A percentile compares a stretch with the other conserved stretches of the same genome.
These are phyloP conservation scores for Empis stercorea DNA, from an alignment of 2,888 invertebrate species.

Conservation along the genomic window DNA sequence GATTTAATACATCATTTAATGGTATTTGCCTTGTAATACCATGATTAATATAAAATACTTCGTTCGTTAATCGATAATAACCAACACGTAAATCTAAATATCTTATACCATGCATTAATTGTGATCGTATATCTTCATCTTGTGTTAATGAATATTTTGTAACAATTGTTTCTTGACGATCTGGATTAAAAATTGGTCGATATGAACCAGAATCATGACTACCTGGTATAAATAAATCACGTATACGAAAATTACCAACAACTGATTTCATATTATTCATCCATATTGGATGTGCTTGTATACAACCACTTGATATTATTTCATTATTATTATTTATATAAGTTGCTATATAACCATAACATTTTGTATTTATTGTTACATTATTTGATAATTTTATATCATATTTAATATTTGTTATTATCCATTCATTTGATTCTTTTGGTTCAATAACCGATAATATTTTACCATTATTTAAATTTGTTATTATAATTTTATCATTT, in stretches of 20 bases:
- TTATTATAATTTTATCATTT: slow-evolving; percentile 28
- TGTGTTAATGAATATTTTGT: slow-evolving; percentile 41
- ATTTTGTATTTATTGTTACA: slow-evolving; percentile 23
- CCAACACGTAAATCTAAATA: slow-evolving; percentile 48
- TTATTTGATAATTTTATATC: slow-evolving; percentile 19
- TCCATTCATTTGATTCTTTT: slow-evolving; percentile 23
- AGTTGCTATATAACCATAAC: slow-evolving; percentile 35
- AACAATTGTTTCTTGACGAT: slow-evolving; percentile 31
- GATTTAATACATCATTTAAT: slow-evolving; percentile 37
- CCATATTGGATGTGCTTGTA: slow-evolving; percentile 44
- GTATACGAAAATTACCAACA: slow-evolving; percentile 37
- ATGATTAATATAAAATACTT: slow-evolving; percentile 43
- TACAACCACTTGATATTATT: slow-evolving; percentile 35
- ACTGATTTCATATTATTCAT: slow-evolving; percentile 39
- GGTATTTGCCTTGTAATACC: slow-evolving; percentile 40
- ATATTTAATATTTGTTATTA: slow-evolving; percentile 12
- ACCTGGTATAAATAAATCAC: slow-evolving; percentile 52
- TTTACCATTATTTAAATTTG: slow-evolving; percentile 22
- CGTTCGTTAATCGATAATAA: slow-evolving; percentile 32
- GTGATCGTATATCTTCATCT: slow-evolving; percentile 44
- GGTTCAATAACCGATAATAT: slow-evolving; percentile 27
- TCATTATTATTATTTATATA: slow-evolving; percentile 26
- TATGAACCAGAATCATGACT: slow-evolving; percentile 57
- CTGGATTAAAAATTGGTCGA: slow-evolving; percentile 30
- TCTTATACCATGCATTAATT: slow-evolving; percentile 46